phyloP scores from a whole-genome alignment of 2,888 invertebrate genomes.

The Plusia festucae region DNA sequence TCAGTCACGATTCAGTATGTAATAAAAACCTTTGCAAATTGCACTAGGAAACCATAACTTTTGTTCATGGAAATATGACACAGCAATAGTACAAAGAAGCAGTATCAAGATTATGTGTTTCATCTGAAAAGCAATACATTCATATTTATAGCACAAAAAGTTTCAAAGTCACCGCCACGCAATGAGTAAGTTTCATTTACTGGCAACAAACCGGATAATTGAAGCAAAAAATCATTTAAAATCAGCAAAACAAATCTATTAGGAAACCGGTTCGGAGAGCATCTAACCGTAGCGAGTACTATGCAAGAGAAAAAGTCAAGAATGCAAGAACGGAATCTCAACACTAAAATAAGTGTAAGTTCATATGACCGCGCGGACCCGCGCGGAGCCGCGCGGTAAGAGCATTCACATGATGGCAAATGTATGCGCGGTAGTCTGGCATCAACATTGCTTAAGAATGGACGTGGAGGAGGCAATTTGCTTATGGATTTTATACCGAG shows the following conservation, averaged over 20 bases:
- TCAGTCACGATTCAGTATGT: background rate
- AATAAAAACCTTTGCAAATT: background rate
- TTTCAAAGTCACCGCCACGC: conserved; percentile 33
- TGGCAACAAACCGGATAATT: conserved; percentile 63
- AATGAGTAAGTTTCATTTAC: conserved; percentile 45
- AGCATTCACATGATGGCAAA: too few species aligned
- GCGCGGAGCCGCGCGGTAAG: too few species aligned
- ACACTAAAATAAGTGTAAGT: conserved; percentile 34
- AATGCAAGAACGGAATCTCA: conserved; percentile 52
- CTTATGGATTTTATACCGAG: too few species aligned
- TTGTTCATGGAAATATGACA: background rate
- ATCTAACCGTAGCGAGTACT: conserved; percentile 55
- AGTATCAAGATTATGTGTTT: background rate
- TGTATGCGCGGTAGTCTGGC: too few species aligned
- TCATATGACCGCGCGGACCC: too few species aligned
- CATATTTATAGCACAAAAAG: conserved; percentile 35
- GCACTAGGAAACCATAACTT: background rate
- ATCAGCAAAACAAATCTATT: conserved; percentile 66
- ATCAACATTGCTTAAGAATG: too few species aligned
- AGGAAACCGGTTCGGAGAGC: conserved; percentile 62
- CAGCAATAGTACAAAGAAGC: conserved; percentile 6
- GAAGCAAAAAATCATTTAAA: conserved; percentile 63
- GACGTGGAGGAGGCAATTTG: too few species aligned
- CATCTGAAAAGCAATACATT: background rate
- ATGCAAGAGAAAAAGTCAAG: conserved; percentile 50